Evolutionary conservation across 2,113 vertebrate genomes (phyloP).

Genomic region (Polyodon spathula): DNA sequence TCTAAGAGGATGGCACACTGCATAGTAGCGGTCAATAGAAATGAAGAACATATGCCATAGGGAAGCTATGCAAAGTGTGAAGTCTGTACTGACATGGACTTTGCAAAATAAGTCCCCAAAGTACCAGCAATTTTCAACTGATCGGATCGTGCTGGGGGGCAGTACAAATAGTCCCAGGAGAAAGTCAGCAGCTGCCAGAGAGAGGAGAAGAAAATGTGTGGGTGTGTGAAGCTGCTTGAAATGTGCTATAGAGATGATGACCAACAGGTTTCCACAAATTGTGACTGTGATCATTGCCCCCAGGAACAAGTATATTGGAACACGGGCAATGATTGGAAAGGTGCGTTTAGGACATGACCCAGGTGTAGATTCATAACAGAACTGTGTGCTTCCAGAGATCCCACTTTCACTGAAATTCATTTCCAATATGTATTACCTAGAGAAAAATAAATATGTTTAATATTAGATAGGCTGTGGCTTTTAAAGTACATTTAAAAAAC

Average conservation of each 20-base stretch:
- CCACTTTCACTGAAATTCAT: not conserved
- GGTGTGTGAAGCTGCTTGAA: constrained; percentile 2
- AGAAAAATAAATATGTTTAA: no score
- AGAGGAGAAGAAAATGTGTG: not conserved
- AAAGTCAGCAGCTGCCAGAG: not conserved
- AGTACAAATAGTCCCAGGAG: not conserved
- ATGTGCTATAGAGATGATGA: not conserved
- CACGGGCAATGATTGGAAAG: not conserved
- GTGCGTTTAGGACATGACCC: not conserved
- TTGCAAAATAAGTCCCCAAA: not conserved
- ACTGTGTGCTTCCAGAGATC: constrained; percentile 28
- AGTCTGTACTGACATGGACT: not conserved
- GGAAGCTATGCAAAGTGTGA: not conserved
- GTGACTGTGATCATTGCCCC: not conserved
- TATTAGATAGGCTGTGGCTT: no score
- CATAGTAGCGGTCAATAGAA: not conserved
- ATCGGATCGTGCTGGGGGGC: not conserved
- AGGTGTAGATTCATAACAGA: constrained; percentile 44
- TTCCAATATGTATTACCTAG: no score
- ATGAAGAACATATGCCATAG: not conserved
- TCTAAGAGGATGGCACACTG: not conserved
- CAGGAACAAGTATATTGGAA: not conserved
- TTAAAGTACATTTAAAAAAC: no score
- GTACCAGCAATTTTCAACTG: not conserved
- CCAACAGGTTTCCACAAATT: not conserved